Evolutionary conservation across 1,140 invertebrate genomes (phyloP).

Genomic region (Protaetia brevitarsis): DNA sequence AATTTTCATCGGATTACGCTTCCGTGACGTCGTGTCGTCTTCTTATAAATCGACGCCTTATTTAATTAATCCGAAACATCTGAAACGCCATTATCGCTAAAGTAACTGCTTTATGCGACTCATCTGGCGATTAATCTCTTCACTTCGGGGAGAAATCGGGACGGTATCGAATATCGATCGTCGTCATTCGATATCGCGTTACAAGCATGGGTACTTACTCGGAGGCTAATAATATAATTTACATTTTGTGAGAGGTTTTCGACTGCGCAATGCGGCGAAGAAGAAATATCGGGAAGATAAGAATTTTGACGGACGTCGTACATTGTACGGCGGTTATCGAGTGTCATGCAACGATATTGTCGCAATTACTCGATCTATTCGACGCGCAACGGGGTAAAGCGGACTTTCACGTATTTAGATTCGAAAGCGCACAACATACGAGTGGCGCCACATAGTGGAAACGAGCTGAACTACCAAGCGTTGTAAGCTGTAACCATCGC

Average conservation of each 20-base stretch:
- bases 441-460: background rate
- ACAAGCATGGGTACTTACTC: background rate
- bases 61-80: too few species aligned
- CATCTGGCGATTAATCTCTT: background rate
- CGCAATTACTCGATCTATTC: background rate
- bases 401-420: background rate
- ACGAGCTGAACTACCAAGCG: background rate
- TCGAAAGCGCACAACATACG: background rate
- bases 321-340: background rate
- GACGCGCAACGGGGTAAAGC: background rate
- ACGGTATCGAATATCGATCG: background rate
- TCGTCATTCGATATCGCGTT: background rate
- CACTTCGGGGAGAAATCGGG: background rate
- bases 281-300: slow-evolving; percentile 2
- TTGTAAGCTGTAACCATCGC: too few species aligned
- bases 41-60: too few species aligned
- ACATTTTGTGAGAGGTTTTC: background rate
- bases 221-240: background rate
- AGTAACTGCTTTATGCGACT: background rate
- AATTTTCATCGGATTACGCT: too few species aligned
- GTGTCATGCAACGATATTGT: background rate
- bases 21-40: too few species aligned
- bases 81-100: too few species aligned
- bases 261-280: background rate
- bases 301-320: background rate